Percentiles rank a stretch among this genome's conserved stretches.
These are phyloP conservation scores for Acrossocheilus fasciatus DNA, from an alignment of 2,797 vertebrate species.

Conservation along the genomic window DNA sequence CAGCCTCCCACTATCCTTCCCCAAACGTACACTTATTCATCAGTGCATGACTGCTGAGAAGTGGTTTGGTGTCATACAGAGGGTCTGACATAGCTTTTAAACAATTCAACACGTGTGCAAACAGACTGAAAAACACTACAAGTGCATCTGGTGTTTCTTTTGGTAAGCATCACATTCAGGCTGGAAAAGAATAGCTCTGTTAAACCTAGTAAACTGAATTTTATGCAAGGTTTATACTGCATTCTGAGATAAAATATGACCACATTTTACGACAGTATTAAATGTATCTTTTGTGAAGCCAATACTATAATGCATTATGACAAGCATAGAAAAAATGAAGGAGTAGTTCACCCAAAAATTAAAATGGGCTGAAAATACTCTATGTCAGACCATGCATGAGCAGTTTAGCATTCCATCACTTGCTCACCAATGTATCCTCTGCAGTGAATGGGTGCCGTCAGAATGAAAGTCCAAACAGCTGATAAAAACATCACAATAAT, in stretches of 20 bases:
- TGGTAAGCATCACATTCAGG: conserved; percentile 1
- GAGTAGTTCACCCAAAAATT: not conserved
- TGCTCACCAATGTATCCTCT: not conserved
- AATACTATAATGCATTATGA: not conserved
- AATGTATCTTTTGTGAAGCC: not conserved
- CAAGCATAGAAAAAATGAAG: not conserved
- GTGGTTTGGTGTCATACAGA: not conserved
- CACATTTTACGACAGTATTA: not conserved
- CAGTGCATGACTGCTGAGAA: not conserved
- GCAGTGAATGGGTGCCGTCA: not conserved
- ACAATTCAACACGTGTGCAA: not conserved
- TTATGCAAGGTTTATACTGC: not conserved
- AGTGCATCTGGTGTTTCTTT: conserved; percentile 11
- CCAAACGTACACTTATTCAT: not conserved
- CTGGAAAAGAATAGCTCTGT: not conserved
- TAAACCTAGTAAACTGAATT: not conserved
- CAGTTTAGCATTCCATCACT: not conserved
- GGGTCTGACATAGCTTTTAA: not conserved
- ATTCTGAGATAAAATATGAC: not conserved
- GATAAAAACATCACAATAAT: not conserved
- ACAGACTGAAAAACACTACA: not conserved
- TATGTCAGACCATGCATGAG: not conserved
- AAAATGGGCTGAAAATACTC: not conserved
- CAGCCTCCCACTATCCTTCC: not conserved
- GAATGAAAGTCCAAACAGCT: not conserved